Evolutionary conservation across 2,797 vertebrate species (phyloP).

Genomic region (Emys orbicularis): DNA sequence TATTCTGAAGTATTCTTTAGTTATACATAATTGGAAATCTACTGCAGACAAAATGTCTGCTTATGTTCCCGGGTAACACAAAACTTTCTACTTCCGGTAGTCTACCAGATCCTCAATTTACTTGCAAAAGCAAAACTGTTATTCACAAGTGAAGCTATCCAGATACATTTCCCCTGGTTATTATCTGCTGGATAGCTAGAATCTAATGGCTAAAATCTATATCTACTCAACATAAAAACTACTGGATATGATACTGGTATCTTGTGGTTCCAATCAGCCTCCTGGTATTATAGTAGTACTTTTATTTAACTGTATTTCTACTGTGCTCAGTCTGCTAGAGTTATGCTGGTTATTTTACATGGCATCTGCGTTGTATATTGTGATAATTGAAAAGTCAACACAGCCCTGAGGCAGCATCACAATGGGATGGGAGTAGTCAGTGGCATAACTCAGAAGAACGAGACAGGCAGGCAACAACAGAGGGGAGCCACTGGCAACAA

Average conservation of each 20-base stretch:
- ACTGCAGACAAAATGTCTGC: neutral
- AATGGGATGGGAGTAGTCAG: neutral
- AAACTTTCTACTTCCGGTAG: neutral
- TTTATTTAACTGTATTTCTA: slow-evolving; percentile 48
- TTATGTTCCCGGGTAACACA: neutral
- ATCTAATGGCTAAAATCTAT: slow-evolving; percentile 42
- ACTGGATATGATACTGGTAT: slow-evolving; percentile 33
- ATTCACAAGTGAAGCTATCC: neutral
- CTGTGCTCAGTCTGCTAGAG: slow-evolving; percentile 22
- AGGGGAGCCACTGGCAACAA: neutral
- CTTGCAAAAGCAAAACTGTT: neutral
- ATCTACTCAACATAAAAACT: slow-evolving; percentile 55
- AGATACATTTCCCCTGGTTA: slow-evolving; percentile 37
- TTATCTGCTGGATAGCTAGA: slow-evolving; percentile 33
- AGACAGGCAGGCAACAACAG: slow-evolving; percentile 28
- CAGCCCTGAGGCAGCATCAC: neutral
- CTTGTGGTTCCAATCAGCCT: slow-evolving; percentile 57
- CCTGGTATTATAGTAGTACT: slow-evolving; percentile 38
- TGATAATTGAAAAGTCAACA: slow-evolving; percentile 39
- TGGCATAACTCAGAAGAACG: slow-evolving; percentile 42
- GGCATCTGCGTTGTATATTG: slow-evolving; percentile 22
- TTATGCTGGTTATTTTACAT: neutral
- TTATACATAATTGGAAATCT: neutral
- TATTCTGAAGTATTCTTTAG: neutral
- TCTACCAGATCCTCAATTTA: slow-evolving; percentile 19